These are phyloP conservation scores for Melanaphis sacchari DNA, from an alignment of 1,140 invertebrate species.

Conservation along the genomic window DNA sequence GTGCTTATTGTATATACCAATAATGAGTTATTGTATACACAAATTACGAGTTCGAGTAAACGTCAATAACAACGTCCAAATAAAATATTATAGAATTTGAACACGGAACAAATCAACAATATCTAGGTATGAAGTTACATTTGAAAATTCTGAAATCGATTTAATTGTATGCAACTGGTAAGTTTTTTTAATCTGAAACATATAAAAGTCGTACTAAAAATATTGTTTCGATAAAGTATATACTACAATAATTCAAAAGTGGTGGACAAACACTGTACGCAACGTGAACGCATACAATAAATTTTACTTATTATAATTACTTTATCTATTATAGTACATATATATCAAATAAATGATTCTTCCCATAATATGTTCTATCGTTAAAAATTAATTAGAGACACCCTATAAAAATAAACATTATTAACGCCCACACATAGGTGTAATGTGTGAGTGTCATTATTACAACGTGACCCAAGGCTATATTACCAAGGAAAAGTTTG, in stretches of 20 bases:
- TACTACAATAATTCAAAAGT: background rate
- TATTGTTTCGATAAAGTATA: background rate
- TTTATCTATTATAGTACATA: background rate
- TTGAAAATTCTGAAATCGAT: background rate
- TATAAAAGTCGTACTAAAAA: background rate
- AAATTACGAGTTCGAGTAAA: background rate
- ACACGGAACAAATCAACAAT: background rate
- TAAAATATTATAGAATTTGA: background rate
- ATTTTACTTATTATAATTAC: background rate
- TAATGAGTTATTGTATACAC: background rate
- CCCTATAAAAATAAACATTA: background rate
- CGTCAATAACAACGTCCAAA: background rate
- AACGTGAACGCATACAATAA: background rate
- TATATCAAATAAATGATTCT: background rate
- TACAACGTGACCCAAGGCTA: background rate
- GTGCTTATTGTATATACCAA: background rate
- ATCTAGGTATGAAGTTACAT: background rate
- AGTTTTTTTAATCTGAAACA: background rate
- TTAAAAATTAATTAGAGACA: background rate
- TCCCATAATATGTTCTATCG: background rate
- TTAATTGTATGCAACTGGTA: background rate
- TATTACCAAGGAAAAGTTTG: background rate
- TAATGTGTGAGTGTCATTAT: background rate
- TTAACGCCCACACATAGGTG: background rate
- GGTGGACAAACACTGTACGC: background rate